Base-by-base conservation (phyloP, 2,888 invertebrate genomes). In the Tromatobia lineatoria region DNA sequence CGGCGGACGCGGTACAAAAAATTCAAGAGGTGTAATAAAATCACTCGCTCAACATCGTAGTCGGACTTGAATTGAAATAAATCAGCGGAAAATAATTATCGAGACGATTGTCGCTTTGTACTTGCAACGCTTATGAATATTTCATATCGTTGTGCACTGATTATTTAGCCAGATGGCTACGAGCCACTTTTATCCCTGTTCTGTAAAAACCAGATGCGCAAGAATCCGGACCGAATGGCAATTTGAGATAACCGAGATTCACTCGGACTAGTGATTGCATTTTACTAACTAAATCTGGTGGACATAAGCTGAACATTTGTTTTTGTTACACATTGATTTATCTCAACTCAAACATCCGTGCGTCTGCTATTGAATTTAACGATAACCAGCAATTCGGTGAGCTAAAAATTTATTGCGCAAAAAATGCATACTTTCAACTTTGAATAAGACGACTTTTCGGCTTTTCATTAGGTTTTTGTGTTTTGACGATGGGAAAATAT, bases 141-240 rank as follows among this genome's bases (percentile, higher is more conserved):
- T 66, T 50, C 57, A 13, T 54, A 50, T 61, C 20, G 18, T 45
- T 81, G 61, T 52, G 67, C 59, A 42, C 57, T 66, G 66, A 73
- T 70, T 64, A 23, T 59, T 59, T 10, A n/a, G 20, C 38, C 69
- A 59, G 20, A 57, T 57, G 66, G 38, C 76, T 42, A n/a, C 29
- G 47, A 18, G 38, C 23, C 57, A 29, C 52, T 50, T 25, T 66
- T 70, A 71, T 57, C 66, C 20, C 38, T 66, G 20, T 66, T 34
- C 42, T 29, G 38, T 15, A 20, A 61, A 69, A 82, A 75, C 10
- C 74, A 50, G 59, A 69, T 78, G 73, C 20, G 11, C 59, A 29
- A 45, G 69, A 78, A 76, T 59, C 23, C 64, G 18, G 54, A 67
- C 50, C 42, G 47, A 75, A 71, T 66, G 50, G 57, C 47, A 23